Base-by-base conservation (phyloP, 2,888 invertebrate species). In the Synergus laeviventris region DNA sequence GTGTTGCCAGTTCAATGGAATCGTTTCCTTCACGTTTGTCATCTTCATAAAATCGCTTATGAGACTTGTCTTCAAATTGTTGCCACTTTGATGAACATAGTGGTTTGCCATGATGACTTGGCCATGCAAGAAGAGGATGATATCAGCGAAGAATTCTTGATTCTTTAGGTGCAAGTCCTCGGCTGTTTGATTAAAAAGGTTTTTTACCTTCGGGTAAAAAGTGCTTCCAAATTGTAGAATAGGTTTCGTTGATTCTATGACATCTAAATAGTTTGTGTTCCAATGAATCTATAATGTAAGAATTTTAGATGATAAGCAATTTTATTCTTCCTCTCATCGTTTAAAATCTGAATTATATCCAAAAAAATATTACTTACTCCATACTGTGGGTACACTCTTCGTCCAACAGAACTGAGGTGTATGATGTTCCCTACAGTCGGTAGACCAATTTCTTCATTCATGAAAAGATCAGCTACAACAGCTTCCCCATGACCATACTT, bases 401-500 rank as follows among this genome's bases (percentile, higher is more conserved):
- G 84, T 11, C 73, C 80, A 7, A 83, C 73, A 24, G 85, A 83
- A 45, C 83, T 79, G 8, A 82, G 78, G 60, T 86, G 81, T 64
- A 88, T 86, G 5, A 86, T 62, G 16, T 86, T 86, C 49, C 90
- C 84, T 11, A 87, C 83, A 61, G 87, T 85, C 0, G 91, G 91
- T 16, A 86, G 42, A 7, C 91, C 91, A 7, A 89, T 89, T 1
- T 78, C 62, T 75, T 89, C 88, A 70, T 91, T 86, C 11, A 88
- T 84, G 76, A 89, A 79, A 36, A 88, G 77, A 42, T 89, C 81
- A 21, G 86, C 78, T 73, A 87, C 87, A 3, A 89, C 45, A 2
- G 90, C 82, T 56, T 91, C 90, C 2, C 92, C 92, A 75, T 90
- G 91, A 39, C 91, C 91, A 80, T 91, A 91, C 16, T 88, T 85